These are phyloP conservation scores for Hemitrygon akajei DNA, from an alignment of 2,797 vertebrate genomes.

Conservation along the genomic window DNA sequence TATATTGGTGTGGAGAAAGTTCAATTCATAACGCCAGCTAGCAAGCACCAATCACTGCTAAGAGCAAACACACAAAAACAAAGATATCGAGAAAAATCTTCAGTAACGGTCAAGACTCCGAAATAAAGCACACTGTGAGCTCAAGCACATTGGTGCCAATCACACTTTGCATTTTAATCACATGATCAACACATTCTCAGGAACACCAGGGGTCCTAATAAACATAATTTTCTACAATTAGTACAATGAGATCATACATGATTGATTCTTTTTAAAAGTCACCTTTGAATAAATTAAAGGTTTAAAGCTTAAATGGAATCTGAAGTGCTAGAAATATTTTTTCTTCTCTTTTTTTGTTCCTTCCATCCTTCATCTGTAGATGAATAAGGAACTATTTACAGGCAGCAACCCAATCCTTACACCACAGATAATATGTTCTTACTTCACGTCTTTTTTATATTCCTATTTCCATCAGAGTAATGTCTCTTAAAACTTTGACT, in stretches of 20 bases:
- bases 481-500: not conserved
- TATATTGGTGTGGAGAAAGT: not conserved
- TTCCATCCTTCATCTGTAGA: not conserved
- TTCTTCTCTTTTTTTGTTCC: too few relatives aligned
- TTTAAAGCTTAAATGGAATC: not conserved
- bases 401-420: not conserved
- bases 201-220: not conserved
- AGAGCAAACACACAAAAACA: not conserved
- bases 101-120: not conserved
- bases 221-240: slow-evolving; percentile 3
- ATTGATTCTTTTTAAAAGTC: not conserved
- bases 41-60: slow-evolving; percentile 14
- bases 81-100: not conserved
- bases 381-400: not conserved
- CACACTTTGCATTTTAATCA: not conserved
- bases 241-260: not conserved
- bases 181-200: slow-evolving; percentile 9
- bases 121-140: not conserved
- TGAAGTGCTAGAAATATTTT: not conserved
- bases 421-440: not conserved
- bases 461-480: not conserved
- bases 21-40: not conserved
- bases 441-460: not conserved
- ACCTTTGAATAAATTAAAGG: not conserved
- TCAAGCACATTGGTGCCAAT: slow-evolving; percentile 7